Conservation (phyloP, 2,888 invertebrate species). For the Priocnemis perturbator region DNA sequence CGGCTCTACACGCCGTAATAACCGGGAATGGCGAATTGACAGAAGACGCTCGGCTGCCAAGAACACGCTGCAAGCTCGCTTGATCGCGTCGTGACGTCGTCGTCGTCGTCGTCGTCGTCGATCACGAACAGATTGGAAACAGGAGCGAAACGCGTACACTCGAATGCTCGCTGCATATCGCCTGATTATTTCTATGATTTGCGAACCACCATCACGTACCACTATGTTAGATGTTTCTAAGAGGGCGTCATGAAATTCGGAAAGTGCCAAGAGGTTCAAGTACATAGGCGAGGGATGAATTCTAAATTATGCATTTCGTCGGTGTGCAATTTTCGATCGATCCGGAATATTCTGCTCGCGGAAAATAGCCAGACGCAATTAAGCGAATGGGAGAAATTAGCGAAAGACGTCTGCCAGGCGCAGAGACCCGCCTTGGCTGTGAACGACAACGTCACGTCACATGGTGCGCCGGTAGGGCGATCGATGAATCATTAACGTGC, state of each 20-base stretch:
- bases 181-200: too few relatives aligned
- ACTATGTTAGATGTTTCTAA: too few relatives aligned
- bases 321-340: too few relatives aligned
- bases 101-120: background rate
- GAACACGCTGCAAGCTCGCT: slow-evolving; percentile 14
- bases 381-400: slow-evolving; percentile 29
- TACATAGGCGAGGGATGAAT: too few relatives aligned
- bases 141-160: background rate
- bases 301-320: too few relatives aligned
- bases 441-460: too few relatives aligned
- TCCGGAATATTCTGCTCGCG: too few relatives aligned
- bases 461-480: slow-evolving; percentile 38
- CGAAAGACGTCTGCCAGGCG: slow-evolving; percentile 48
- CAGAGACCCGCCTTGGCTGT: slow-evolving; percentile 18
- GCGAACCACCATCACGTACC: too few relatives aligned
- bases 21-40: slow-evolving; percentile 50
- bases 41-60: slow-evolving; percentile 34
- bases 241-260: too few relatives aligned
- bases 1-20: slow-evolving; percentile 47
- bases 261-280: too few relatives aligned
- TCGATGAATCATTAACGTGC: slow-evolving; percentile 59
- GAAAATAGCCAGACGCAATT: too few relatives aligned
- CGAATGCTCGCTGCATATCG: background rate
- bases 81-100: slow-evolving; percentile 9
- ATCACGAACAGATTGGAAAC: background rate